These are phyloP conservation scores for Digitonthophagus gazella DNA, from an alignment of 2,888 invertebrate genomes.

Conservation along the genomic window DNA sequence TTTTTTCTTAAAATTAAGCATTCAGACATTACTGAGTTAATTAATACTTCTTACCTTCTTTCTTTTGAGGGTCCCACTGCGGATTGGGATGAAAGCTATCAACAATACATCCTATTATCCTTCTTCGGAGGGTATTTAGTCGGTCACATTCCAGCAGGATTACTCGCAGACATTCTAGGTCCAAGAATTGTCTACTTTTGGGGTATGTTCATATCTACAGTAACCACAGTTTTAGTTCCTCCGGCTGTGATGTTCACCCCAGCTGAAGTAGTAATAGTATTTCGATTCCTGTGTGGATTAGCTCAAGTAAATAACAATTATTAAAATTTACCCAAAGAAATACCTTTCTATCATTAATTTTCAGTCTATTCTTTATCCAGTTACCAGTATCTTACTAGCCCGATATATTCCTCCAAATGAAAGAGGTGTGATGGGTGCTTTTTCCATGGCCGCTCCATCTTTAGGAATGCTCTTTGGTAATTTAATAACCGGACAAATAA, in stretches of 20 bases:
- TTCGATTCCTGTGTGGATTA: background rate
- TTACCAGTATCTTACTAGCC: constrained; percentile 60
- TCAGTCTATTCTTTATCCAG: constrained; percentile 61
- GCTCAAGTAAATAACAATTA: background rate
- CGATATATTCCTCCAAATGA: constrained; percentile 62
- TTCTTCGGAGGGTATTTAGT: background rate
- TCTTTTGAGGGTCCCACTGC: background rate
- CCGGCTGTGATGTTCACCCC: background rate
- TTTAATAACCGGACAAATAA: constrained; percentile 51
- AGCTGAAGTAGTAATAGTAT: background rate
- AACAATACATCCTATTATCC: background rate
- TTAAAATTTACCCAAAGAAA: background rate
- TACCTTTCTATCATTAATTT: background rate
- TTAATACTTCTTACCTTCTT: too few species aligned
- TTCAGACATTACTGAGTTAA: too few species aligned
- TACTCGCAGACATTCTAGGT: background rate
- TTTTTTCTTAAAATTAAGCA: too few species aligned
- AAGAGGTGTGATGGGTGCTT: constrained; percentile 57
- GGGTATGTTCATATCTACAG: background rate
- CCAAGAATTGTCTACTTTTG: background rate
- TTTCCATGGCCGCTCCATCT: constrained; percentile 59
- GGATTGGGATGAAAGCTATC: background rate
- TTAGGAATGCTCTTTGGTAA: constrained; percentile 61
- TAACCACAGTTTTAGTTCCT: background rate
- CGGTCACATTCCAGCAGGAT: background rate